Evolutionary conservation across 1,140 invertebrate species (phyloP).

Genomic region (Halyomorpha halys): DNA sequence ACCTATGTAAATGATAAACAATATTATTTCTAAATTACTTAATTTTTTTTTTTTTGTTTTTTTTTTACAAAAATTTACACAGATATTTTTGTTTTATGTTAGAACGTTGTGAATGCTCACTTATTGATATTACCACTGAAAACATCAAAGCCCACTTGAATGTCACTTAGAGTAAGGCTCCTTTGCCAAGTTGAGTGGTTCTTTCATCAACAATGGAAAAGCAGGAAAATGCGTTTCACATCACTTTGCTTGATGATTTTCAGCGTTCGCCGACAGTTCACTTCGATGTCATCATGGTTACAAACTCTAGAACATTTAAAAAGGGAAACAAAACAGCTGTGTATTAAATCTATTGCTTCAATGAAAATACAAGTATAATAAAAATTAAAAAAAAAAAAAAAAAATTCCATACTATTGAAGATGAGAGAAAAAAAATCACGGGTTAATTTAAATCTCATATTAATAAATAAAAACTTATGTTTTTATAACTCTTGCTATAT

Average conservation of each 20-base stretch:
- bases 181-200: slow-evolving; percentile 34
- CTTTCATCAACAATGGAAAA: slow-evolving; percentile 36
- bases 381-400: too few species aligned
- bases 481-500: background rate
- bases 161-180: slow-evolving; percentile 34
- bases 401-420: background rate
- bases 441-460: background rate
- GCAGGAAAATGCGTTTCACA: slow-evolving; percentile 39
- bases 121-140: slow-evolving; percentile 31
- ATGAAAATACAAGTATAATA: slow-evolving; percentile 34
- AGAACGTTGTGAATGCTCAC: slow-evolving; percentile 31
- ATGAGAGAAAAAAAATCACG: background rate
- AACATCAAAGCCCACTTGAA: slow-evolving; percentile 33
- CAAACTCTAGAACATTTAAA: slow-evolving; percentile 72
- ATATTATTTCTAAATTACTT: slow-evolving; percentile 21
- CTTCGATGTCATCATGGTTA: slow-evolving; percentile 99
- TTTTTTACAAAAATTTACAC: slow-evolving; percentile 38
- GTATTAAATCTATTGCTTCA: slow-evolving; percentile 25
- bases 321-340: too few species aligned
- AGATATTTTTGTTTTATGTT: slow-evolving; percentile 31
- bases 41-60: slow-evolving; percentile 32
- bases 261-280: slow-evolving; percentile 48
- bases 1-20: slow-evolving; percentile 10
- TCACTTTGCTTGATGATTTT: slow-evolving; percentile 30
- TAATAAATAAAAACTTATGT: background rate